A percentile compares a stretch with the other conserved stretches of the same genome.
phyloP scores from a whole-genome alignment of 2,888 invertebrate species.

The Cheilosia grossa region DNA sequence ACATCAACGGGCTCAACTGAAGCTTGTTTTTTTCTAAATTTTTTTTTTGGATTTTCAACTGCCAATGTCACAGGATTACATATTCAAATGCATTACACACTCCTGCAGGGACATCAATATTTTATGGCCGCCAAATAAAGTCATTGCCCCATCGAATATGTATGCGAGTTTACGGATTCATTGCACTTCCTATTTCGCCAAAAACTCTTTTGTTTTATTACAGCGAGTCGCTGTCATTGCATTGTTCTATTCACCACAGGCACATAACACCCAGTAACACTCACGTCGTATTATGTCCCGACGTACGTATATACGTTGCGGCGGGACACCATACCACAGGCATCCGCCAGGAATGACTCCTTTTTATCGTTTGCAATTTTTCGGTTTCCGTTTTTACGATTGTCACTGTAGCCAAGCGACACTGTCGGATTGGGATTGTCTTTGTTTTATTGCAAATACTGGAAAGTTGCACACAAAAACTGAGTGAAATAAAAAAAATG shows the following conservation, averaged over 20 bases:
- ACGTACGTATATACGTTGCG: constrained; percentile 9
- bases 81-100: constrained; percentile 56
- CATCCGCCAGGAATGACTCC: constrained; percentile 44
- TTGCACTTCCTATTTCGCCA: constrained; percentile 50
- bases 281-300: background rate
- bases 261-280: constrained; percentile 7
- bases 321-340: constrained; percentile 3
- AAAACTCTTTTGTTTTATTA: constrained; percentile 59
- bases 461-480: constrained; percentile 26
- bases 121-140: constrained; percentile 78
- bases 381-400: constrained; percentile 60
- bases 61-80: background rate
- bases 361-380: constrained; percentile 61
- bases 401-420: constrained; percentile 49
- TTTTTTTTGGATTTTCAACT: constrained; percentile 34
- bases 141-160: constrained; percentile 81
- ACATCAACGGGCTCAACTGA: no score
- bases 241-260: constrained; percentile 44
- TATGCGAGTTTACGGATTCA: constrained; percentile 65
- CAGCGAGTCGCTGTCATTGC: constrained; percentile 41
- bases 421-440: constrained; percentile 39
- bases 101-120: constrained; percentile 49
- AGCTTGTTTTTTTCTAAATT: no score
- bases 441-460: constrained; percentile 48
- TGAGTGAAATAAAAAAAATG: background rate